Evolutionary conservation across 2,797 vertebrate species (phyloP), one percentile per base, ranked within the genome.

Genomic region (Perodicticus potto): DNA sequence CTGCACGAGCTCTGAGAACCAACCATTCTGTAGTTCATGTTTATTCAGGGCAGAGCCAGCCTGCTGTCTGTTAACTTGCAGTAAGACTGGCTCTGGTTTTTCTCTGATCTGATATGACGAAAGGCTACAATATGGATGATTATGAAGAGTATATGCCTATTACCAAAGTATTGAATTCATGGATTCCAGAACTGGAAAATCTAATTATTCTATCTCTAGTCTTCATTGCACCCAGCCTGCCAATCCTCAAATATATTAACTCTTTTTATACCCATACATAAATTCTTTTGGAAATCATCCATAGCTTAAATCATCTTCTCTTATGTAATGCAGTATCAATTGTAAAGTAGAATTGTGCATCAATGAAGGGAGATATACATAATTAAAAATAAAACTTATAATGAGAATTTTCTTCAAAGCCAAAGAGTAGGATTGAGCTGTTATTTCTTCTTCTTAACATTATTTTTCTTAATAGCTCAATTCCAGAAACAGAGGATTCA

Each of bases 341-440:
- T 69, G 90, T 72, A 69, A 16, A 84, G 70, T 2, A 89, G 45
- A 78, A 70, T 69, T 22, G 10, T 70, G 2, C n/a, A n/a, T 77
- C 32, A 27, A 2, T 32, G 1, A 89, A 93, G 49, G 29, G 25
- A 97, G 29, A 86, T 37, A 32, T 1, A 86, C 27, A 74, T 92
- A 34, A 63, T 69, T 59, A 5, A 13, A 22, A 90, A 17, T 43
- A 70, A 91, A 43, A 29, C 70, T 61, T 85, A 27, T 63, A 81
- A 94, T 88, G 70, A 93, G 59, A 91, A 72, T 80, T 70, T 91
- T 77, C 78, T 84, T 96, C 72, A 89, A 91, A 93, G 53, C 25
- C 45, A 43, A 80, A 85, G 45, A n/a, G 4, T 81, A 77, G 13
- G 49, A 69, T 69, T 59, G 27, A 95, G 34, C 12, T 83, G 16